phyloP scores from a whole-genome alignment of 2,888 invertebrate species.

The Dryomyza anilis region DNA sequence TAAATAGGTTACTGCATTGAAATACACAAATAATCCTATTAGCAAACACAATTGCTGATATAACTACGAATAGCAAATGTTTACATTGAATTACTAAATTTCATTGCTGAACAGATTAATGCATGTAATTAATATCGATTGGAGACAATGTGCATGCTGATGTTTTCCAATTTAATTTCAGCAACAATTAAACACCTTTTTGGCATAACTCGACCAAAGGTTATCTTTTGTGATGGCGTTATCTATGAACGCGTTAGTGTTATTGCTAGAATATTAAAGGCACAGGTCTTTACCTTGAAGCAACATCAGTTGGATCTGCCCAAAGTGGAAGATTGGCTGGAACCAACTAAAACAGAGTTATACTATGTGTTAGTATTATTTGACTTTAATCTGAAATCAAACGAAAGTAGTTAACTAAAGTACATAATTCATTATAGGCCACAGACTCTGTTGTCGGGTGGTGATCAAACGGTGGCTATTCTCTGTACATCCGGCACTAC shows the following conservation, averaged over 20 bases:
- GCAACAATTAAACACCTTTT: slow-evolving; percentile 51
- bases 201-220: slow-evolving; percentile 50
- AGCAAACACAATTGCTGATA: no score
- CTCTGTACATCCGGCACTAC: slow-evolving; percentile 56
- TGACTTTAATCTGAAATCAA: background rate
- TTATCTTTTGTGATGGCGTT: slow-evolving; percentile 56
- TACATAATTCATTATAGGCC: slow-evolving; percentile 38
- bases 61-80: no score
- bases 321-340: slow-evolving; percentile 50
- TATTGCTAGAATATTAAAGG: slow-evolving; percentile 46
- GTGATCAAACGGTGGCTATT: slow-evolving; percentile 53
- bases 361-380: slow-evolving; percentile 47
- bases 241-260: slow-evolving; percentile 45
- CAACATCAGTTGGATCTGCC: slow-evolving; percentile 45
- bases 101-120: no score
- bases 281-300: slow-evolving; percentile 47
- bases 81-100: no score
- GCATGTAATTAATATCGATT: no score
- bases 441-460: slow-evolving; percentile 46
- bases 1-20: no score
- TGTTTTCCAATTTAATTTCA: background rate
- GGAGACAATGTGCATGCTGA: no score
- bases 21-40: no score
- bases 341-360: slow-evolving; percentile 45
- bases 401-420: background rate